These are phyloP conservation scores for Acrobasis consociella DNA, from an alignment of 2,888 invertebrate species.

Conservation along the genomic window DNA sequence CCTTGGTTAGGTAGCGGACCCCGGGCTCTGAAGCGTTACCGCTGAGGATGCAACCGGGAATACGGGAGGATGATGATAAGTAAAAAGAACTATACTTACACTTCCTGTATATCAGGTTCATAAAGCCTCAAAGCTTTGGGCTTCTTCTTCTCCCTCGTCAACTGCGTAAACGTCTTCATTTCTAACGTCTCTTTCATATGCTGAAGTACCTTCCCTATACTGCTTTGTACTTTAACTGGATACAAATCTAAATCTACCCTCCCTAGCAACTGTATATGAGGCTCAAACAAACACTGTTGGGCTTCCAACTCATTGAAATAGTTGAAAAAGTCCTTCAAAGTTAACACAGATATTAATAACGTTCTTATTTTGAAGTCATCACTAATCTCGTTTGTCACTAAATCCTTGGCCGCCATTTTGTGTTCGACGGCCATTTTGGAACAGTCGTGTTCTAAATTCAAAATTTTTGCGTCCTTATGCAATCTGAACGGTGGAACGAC, in stretches of 20 bases:
- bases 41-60: too few species aligned
- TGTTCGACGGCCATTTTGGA: slow-evolving; percentile 55
- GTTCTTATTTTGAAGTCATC: slow-evolving; percentile 86
- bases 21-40: too few species aligned
- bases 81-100: slow-evolving; percentile 86
- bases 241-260: slow-evolving; percentile 83
- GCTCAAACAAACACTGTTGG: slow-evolving; percentile 75
- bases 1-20: too few species aligned
- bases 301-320: slow-evolving; percentile 72
- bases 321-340: slow-evolving; percentile 83
- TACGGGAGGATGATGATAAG: too few species aligned
- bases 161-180: slow-evolving; percentile 80
- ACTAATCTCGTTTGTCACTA: slow-evolving; percentile 75
- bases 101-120: slow-evolving; percentile 93
- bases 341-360: slow-evolving; percentile 77
- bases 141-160: slow-evolving; percentile 85
- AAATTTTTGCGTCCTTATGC: slow-evolving; percentile 76
- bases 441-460: slow-evolving; percentile 82
- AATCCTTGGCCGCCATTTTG: slow-evolving; percentile 82
- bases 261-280: slow-evolving; percentile 80
- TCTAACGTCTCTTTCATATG: slow-evolving; percentile 77
- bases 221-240: slow-evolving; percentile 80
- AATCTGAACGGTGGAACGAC: slow-evolving; percentile 87
- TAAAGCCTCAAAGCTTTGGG: slow-evolving; percentile 92
- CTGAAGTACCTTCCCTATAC: slow-evolving; percentile 65